Evolutionary conservation across 2,888 invertebrate species (phyloP), one percentile per base, ranked within the genome.

Genomic region (Rhamphomyia laevipes): DNA sequence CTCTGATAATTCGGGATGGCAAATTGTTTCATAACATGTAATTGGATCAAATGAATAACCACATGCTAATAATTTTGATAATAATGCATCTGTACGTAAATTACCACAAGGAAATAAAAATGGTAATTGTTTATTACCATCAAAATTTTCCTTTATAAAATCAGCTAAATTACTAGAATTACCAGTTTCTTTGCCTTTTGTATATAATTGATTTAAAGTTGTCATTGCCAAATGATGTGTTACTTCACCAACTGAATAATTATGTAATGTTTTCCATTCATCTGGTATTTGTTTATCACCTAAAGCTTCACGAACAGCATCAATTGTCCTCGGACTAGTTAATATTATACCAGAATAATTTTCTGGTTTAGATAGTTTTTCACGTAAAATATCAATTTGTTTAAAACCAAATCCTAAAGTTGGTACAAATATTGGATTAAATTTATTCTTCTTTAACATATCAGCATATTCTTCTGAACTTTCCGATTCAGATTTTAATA

Each of bases 41-140:
- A 75, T 65, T 16, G 70, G 67, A 45, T 76, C 74, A 18, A 77
- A 54, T 30, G 55, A 52, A 50, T 75, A 67, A 2, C 71, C 70
- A 41, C 63, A 64, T 31, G 68, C 67, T 7, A 56, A 56, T 40
- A 77, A 61, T 51, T 71, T 71, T 12, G 65, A 59, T 46, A 71
- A 68, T 38, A 78, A 59, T 4, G 72, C 71, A 52, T 77, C 77
- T 16, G 71, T 72, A 46, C 73, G 74, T 46, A 78, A 61, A 61
- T 76, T 77, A 5, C 77, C 76, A 63, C 76, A 77, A 0, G 78
- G 78, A 62, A 75, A 69, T 40, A 78, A 56, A 48, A 78, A 69
- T 4, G 75, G 75, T 58, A 70, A 55, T 37, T 61, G 63, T 23
- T 63, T 57, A 43, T 69, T 66, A 3, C 71, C 74, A 62, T 67